Evolutionary conservation across 1,140 invertebrate species (phyloP).

Genomic region (Probaryconus sp.): DNA sequence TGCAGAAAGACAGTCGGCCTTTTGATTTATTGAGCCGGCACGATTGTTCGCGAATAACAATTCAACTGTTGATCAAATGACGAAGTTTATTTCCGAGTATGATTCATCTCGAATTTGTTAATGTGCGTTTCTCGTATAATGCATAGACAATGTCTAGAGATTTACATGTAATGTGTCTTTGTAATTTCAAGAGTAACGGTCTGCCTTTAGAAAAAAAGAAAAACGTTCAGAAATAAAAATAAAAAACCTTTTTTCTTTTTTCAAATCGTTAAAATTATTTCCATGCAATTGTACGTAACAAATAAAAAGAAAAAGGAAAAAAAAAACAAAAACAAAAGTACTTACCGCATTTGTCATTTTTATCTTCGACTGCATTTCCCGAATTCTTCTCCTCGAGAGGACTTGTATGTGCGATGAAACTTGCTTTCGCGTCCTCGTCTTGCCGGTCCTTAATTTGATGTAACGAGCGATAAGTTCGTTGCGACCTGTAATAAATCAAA

Average conservation of each 20-base stretch:
- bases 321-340: conserved; percentile 7
- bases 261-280: no score
- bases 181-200: no score
- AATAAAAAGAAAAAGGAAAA: not conserved
- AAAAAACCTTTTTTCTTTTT: no score
- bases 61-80: conserved; percentile 76
- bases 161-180: no score
- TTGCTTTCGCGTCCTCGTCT: conserved; percentile 99
- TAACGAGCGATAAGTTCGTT: conserved; percentile 99
- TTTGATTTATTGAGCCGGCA: conserved; percentile 74
- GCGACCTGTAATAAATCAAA: conserved; percentile 85
- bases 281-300: no score
- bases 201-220: no score
- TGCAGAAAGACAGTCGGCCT: conserved; percentile 21
- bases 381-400: conserved; percentile 96
- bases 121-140: conserved; percentile 1
- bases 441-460: conserved; percentile 99
- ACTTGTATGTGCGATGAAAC: conserved; percentile 99
- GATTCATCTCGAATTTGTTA: conserved; percentile 66
- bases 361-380: conserved; percentile 98
- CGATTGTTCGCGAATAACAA: conserved; percentile 76
- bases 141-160: not conserved
- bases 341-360: conserved; percentile 87
- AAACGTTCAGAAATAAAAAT: no score
- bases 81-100: conserved; percentile 71